Percentiles rank a stretch among this genome's conserved stretches.
Conservation (phyloP, 2,888 invertebrate genomes). For the Rugalucina vietnamica region DNA sequence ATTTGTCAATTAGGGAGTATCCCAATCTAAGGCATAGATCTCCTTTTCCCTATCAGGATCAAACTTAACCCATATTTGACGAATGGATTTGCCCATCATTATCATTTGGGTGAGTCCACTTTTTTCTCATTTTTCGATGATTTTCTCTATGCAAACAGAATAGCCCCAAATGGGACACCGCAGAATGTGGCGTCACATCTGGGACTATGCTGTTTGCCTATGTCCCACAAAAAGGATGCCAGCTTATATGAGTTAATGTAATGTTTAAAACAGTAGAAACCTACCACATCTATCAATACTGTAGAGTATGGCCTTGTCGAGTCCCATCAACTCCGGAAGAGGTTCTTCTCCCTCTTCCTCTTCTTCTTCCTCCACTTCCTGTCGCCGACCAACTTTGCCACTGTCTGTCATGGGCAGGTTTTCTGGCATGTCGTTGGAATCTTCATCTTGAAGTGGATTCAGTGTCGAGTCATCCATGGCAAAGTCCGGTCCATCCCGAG, state of each 20-base stretch:
- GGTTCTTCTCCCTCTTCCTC: constrained; percentile 73
- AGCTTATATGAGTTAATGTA: no score
- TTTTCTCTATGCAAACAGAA: no score
- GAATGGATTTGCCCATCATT: no score
- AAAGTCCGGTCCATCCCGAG: constrained; percentile 70
- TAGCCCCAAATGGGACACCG: no score
- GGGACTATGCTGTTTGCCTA: not conserved
- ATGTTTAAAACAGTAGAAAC: no score
- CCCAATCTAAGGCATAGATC: no score
- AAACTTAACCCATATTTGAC: no score
- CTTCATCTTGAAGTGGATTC: constrained; percentile 80
- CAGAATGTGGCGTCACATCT: not conserved
- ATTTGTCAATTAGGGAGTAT: no score
- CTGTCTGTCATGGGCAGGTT: constrained; percentile 65
- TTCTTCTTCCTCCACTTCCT: constrained; percentile 84
- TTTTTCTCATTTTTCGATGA: no score
- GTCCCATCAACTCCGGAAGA: constrained; percentile 87
- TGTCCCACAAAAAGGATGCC: no score
- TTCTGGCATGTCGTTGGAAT: constrained; percentile 84
- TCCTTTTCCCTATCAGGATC: no score
- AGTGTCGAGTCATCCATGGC: constrained; percentile 78
- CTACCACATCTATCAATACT: constrained; percentile 95
- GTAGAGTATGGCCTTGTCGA: constrained; percentile 95
- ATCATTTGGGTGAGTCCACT: no score
- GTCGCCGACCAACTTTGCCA: constrained; percentile 60